Percentiles rank a stretch among this genome's conserved stretches.
Evolutionary conservation across 2,113 vertebrate species (phyloP).

Genomic region (Phocoena sinus): DNA sequence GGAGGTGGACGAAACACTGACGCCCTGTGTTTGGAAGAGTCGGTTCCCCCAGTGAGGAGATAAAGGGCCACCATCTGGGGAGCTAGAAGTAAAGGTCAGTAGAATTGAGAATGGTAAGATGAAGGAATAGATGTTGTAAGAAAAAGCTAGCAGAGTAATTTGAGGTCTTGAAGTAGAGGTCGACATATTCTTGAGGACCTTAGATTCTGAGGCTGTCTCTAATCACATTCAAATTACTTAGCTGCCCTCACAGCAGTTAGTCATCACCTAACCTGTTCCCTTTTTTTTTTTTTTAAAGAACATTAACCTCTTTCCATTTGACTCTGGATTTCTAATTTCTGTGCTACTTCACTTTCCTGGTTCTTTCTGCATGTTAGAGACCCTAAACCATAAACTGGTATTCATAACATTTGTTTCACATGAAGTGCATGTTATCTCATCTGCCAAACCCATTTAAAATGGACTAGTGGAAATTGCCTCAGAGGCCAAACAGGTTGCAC

Average conservation of each 20-base stretch:
- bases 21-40: not conserved
- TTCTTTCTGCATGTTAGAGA: not conserved
- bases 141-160: not conserved
- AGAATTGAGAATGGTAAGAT: not conserved
- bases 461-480: slow-evolving; percentile 64
- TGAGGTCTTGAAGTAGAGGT: not conserved
- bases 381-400: slow-evolving; percentile 39
- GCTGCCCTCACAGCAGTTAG: not conserved
- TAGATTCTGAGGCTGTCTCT: not conserved
- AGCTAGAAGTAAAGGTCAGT: not conserved
- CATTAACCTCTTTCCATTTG: not conserved
- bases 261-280: not conserved
- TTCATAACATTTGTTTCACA: slow-evolving; percentile 67
- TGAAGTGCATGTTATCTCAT: slow-evolving; percentile 59
- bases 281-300: not conserved
- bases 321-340: not conserved
- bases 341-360: slow-evolving; percentile 37
- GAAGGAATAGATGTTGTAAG: not conserved
- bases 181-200: not conserved
- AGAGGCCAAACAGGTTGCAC: slow-evolving; percentile 55
- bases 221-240: not conserved
- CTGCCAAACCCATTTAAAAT: slow-evolving; percentile 64
- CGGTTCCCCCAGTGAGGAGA: not conserved
- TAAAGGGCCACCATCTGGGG: not conserved
- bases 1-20: not conserved